Conservation (phyloP, 2,888 invertebrate species). For the Cylindroiulus punctatus region DNA sequence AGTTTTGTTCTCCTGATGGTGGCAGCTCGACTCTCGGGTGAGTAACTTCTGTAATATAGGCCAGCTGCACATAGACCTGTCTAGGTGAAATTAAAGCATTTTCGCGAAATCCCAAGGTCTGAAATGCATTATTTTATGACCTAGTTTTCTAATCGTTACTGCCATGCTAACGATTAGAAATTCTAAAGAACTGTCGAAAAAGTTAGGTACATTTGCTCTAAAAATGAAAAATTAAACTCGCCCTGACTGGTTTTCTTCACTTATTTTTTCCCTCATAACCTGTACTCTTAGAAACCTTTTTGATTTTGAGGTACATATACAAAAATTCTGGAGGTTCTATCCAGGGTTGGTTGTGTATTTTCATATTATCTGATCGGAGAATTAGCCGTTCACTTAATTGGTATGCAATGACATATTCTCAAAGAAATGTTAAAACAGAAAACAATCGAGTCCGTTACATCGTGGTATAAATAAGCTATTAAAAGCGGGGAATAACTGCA, state of each 20-base stretch:
- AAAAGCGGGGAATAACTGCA: no score
- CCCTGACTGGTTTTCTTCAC: not conserved
- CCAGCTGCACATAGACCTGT: not conserved
- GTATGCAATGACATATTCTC: not conserved
- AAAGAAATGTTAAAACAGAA: not conserved
- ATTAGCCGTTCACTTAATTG: not conserved
- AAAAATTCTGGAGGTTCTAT: not conserved
- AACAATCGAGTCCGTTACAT: no score
- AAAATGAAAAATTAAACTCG: not conserved
- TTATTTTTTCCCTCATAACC: not conserved
- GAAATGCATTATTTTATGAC: conserved; percentile 11
- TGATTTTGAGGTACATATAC: not conserved
- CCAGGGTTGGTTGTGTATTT: not conserved
- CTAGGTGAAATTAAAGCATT: not conserved
- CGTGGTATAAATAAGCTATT: no score
- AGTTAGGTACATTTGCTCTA: not conserved
- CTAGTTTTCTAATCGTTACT: conserved; percentile 16
- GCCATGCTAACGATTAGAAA: no score
- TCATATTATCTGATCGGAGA: not conserved
- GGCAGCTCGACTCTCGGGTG: not conserved
- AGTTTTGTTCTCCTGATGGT: not conserved
- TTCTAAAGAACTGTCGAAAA: no score
- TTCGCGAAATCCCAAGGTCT: conserved; percentile 19
- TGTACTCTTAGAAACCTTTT: not conserved
- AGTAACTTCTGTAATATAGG: conserved; percentile 29